Evolutionary conservation across 2,113 vertebrate genomes (phyloP).

Genomic region (Riparia riparia): DNA sequence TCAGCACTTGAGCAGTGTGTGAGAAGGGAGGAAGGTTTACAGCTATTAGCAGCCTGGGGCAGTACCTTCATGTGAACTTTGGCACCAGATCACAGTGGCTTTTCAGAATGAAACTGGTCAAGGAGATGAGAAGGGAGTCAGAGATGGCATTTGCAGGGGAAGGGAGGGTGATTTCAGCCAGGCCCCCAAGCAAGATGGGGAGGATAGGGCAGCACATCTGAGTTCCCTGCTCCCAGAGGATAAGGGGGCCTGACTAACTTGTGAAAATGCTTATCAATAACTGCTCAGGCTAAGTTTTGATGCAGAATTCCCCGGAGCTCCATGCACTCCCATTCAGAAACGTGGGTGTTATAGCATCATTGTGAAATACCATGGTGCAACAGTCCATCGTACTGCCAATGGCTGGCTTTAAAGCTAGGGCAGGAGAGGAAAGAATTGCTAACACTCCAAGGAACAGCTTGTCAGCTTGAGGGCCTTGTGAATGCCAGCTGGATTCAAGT

Average conservation of each 20-base stretch:
- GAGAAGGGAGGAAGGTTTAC: not conserved
- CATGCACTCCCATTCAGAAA: rapidly evolving
- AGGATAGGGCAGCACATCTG: not conserved
- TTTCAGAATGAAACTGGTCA: not conserved
- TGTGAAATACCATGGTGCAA: not conserved
- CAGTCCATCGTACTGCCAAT: not conserved
- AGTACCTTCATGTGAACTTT: not conserved
- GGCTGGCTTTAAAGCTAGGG: not conserved
- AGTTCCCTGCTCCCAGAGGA: not conserved
- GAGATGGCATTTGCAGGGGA: not conserved
- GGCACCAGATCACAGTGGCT: not conserved
- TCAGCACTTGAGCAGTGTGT: not conserved
- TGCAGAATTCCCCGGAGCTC: not conserved
- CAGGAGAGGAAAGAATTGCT: constrained; percentile 11
- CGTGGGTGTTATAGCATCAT: not conserved
- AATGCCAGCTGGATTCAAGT: constrained; percentile 49
- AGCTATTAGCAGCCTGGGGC: not conserved
- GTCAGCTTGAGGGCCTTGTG: not conserved
- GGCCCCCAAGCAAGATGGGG: rapidly evolving
- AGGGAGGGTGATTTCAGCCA: not conserved
- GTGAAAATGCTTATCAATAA: not conserved
- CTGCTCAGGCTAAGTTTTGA: not conserved
- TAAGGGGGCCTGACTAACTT: not conserved
- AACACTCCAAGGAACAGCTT: constrained; percentile 49
- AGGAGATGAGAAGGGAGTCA: not conserved